Conservation (phyloP, 2,797 vertebrate genomes). For the Takifugu rubripes region DNA sequence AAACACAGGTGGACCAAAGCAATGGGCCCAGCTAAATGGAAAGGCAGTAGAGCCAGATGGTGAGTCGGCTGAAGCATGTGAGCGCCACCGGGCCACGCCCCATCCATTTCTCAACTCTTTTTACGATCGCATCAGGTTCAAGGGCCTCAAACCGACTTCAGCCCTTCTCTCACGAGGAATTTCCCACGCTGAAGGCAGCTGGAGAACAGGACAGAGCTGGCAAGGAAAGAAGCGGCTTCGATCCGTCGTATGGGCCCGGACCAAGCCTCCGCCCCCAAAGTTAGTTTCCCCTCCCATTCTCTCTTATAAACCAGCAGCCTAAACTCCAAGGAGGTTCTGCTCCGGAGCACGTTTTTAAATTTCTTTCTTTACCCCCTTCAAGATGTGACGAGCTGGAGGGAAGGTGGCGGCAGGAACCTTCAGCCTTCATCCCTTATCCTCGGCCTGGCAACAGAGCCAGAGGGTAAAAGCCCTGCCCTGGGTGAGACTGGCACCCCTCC, state of each 20-base stretch:
- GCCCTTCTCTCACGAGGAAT: conserved; percentile 99
- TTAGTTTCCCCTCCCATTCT: conserved; percentile 78
- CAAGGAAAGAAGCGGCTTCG: conserved; percentile 99
- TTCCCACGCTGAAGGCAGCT: conserved; percentile 99
- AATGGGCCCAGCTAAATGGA: conserved; percentile 99
- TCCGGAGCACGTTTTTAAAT: background rate
- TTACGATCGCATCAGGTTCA: conserved; percentile 81
- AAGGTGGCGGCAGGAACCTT: conserved; percentile 98
- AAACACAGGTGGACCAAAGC: conserved; percentile 99
- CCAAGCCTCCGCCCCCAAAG: conserved; percentile 98
- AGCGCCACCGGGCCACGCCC: background rate
- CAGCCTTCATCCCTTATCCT: conserved; percentile 74
- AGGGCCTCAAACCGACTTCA: conserved; percentile 99
- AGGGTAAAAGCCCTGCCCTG: conserved; percentile 71
- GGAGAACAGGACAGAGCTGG: conserved; percentile 99
- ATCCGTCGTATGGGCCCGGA: conserved; percentile 99
- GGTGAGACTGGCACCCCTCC: conserved; percentile 66
- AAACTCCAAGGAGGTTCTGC: background rate
- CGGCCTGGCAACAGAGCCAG: conserved; percentile 70
- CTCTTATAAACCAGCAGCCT: background rate
- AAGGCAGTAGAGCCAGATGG: conserved; percentile 97
- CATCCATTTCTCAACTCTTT: conserved; percentile 1
- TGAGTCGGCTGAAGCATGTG: conserved; percentile 68
- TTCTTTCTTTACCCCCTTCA: conserved; percentile 4
- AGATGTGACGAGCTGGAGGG: conserved; percentile 99